Evolutionary conservation across 2,888 invertebrate species (phyloP).

Genomic region (Octodonta nipae): DNA sequence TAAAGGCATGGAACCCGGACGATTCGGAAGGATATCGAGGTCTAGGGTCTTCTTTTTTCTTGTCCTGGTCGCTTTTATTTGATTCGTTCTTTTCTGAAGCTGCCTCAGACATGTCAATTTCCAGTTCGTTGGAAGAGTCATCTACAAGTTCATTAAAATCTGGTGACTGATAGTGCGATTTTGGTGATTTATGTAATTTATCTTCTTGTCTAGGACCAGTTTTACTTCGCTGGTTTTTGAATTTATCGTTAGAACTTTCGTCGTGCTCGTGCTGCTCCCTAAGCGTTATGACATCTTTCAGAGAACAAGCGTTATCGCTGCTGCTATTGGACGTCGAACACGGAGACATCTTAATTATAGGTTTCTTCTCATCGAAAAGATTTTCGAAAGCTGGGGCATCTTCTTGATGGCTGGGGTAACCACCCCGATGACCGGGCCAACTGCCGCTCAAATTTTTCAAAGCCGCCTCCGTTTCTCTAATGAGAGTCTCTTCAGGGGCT

Average conservation of each 20-base stretch:
- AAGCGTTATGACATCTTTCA: slow-evolving; percentile 50
- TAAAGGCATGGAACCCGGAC: slow-evolving; percentile 37
- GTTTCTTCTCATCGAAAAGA: slow-evolving; percentile 69
- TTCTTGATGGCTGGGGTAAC: slow-evolving; percentile 54
- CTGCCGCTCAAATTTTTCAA: slow-evolving; percentile 75
- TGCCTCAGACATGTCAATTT: slow-evolving; percentile 66
- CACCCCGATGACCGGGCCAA: slow-evolving; percentile 60
- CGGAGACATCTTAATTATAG: slow-evolving; percentile 48
- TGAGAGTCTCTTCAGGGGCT: slow-evolving; percentile 64
- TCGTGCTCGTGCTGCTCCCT: slow-evolving; percentile 31
- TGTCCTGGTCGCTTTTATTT: slow-evolving; percentile 37
- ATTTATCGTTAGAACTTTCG: slow-evolving; percentile 19
- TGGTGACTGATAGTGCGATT: slow-evolving; percentile 48
- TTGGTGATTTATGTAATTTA: slow-evolving; percentile 16
- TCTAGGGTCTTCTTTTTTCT: slow-evolving; percentile 31
- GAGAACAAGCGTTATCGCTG: slow-evolving; percentile 49
- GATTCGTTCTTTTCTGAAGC: slow-evolving; percentile 52
- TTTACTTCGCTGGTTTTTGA: slow-evolving; percentile 19
- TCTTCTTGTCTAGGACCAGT: slow-evolving; percentile 8
- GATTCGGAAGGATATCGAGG: slow-evolving; percentile 35
- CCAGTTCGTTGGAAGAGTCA: slow-evolving; percentile 64
- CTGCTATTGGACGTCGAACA: slow-evolving; percentile 46
- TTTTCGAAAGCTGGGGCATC: slow-evolving; percentile 73
- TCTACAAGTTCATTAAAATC: slow-evolving; percentile 66
- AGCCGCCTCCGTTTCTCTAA: slow-evolving; percentile 78